Conservation (phyloP, 2,888 invertebrate genomes). For the Torymus texanus region DNA sequence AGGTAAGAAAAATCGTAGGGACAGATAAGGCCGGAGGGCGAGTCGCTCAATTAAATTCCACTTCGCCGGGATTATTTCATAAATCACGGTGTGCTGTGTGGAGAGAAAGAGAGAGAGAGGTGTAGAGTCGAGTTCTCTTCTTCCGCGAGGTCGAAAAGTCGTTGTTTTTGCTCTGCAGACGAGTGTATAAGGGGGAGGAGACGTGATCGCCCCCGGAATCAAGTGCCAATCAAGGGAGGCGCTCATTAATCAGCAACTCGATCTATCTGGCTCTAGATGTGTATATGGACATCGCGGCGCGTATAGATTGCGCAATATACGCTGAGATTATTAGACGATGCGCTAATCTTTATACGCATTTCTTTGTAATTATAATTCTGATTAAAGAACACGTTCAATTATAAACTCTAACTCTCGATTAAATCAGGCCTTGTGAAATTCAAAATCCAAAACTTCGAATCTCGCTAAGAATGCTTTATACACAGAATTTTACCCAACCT, state of each 20-base stretch:
- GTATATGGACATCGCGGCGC: background rate
- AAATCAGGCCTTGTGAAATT: too few species aligned
- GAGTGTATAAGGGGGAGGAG: background rate
- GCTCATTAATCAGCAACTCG: constrained; percentile 45
- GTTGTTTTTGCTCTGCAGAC: background rate
- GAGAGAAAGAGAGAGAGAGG: background rate
- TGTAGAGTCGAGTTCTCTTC: background rate
- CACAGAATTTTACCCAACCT: too few species aligned
- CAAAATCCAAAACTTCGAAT: too few species aligned
- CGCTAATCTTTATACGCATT: background rate
- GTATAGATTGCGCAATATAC: constrained; percentile 5
- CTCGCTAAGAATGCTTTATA: too few species aligned
- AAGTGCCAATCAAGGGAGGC: constrained; percentile 39
- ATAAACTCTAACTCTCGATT: background rate
- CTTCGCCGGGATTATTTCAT: constrained; percentile 65
- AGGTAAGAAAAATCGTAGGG: constrained; percentile 35
- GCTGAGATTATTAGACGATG: background rate
- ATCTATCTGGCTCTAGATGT: constrained; percentile 19
- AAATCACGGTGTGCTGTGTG: constrained; percentile 60
- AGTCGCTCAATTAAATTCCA: constrained; percentile 65
- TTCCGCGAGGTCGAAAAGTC: constrained; percentile 32
- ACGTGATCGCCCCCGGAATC: constrained; percentile 25
- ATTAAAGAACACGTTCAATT: background rate
- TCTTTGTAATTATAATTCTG: background rate
- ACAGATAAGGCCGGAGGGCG: constrained; percentile 22